A percentile compares a stretch with the other conserved stretches of the same genome.
phyloP scores from a whole-genome alignment of 2,888 invertebrate genomes.

The Platycheirus albimanus region DNA sequence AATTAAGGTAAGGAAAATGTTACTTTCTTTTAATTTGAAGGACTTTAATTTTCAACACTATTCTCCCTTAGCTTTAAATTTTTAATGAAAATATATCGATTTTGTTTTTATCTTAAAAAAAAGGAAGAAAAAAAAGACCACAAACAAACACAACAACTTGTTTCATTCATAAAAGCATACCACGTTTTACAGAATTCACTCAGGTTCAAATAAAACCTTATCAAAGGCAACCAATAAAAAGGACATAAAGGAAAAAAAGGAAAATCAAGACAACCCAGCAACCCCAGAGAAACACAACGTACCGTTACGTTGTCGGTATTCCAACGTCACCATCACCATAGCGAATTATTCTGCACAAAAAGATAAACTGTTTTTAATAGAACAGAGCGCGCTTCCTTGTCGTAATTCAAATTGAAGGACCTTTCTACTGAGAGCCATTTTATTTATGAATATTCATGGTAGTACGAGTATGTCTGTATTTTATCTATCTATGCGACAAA shows the following conservation, averaged over 20 bases:
- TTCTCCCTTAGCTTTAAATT: background rate
- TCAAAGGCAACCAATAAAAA: background rate
- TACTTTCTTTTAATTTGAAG: background rate
- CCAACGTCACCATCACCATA: too few species aligned
- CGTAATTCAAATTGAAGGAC: conserved; percentile 46
- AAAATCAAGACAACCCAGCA: background rate
- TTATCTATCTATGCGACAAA: conserved; percentile 4
- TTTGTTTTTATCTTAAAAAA: background rate
- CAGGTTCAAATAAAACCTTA: conserved; percentile 1
- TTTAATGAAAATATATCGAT: background rate
- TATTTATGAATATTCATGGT: conserved; percentile 53
- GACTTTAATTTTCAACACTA: background rate
- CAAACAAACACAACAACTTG: too few species aligned
- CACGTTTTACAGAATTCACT: background rate
- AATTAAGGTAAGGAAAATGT: too few species aligned
- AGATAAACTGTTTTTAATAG: conserved; percentile 37
- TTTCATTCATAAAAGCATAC: background rate
- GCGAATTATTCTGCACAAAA: background rate
- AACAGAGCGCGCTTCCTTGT: background rate
- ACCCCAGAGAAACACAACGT: background rate
- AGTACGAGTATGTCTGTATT: conserved; percentile 2
- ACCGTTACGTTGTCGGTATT: too few species aligned
- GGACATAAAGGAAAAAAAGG: background rate
- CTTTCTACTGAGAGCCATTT: background rate
- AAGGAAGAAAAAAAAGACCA: too few species aligned